Percentiles rank a stretch among this genome's conserved stretches.
Evolutionary conservation across 1,140 invertebrate species (phyloP).

Genomic region (Alviniconcha marisindica): DNA sequence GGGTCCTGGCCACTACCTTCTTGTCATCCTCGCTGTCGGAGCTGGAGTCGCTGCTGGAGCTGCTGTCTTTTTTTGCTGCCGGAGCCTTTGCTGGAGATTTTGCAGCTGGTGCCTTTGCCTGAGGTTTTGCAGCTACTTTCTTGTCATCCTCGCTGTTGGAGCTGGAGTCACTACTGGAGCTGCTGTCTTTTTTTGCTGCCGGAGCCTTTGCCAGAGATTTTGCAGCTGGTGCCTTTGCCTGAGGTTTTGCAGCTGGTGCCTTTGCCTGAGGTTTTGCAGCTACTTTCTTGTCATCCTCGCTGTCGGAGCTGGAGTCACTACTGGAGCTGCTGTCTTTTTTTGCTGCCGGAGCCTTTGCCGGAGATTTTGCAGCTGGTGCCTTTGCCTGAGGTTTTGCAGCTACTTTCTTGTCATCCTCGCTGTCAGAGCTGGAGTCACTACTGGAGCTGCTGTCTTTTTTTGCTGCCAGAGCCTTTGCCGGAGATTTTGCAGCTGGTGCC

Average conservation of each 20-base stretch:
- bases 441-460: not conserved
- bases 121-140: not conserved
- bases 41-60: slow-evolving; percentile 43
- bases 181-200: not conserved
- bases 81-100: slow-evolving; percentile 15
- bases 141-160: slow-evolving; percentile 36
- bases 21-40: slow-evolving; percentile 40
- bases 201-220: too few relatives aligned
- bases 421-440: not conserved
- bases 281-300: too few relatives aligned
- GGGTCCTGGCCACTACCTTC: slow-evolving; percentile 37
- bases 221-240: too few relatives aligned
- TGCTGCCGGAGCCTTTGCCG: not conserved
- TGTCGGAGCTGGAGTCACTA: not conserved
- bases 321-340: slow-evolving; percentile 20
- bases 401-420: not conserved
- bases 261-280: too few relatives aligned
- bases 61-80: not conserved
- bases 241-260: too few relatives aligned
- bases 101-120: not conserved
- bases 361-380: slow-evolving; percentile 20
- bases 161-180: slow-evolving; percentile 41
- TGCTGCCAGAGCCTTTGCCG: slow-evolving; percentile 14
- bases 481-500: slow-evolving; percentile 35
- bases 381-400: too few relatives aligned